Base-by-base conservation (phyloP, 2,888 invertebrate genomes). In the Melangyna quadrimaculata region DNA sequence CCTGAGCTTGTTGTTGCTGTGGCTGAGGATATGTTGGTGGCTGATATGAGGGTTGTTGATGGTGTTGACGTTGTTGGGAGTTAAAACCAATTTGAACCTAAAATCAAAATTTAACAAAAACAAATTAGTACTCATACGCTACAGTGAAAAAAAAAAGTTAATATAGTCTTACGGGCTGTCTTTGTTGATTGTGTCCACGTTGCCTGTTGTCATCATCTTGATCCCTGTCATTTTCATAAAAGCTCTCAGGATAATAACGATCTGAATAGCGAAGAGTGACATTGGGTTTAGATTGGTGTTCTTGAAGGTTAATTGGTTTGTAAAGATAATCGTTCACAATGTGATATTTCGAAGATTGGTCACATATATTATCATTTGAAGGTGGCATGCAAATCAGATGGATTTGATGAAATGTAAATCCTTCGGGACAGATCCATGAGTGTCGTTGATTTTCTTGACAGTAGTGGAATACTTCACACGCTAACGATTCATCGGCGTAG, bases 311-410 rank as follows among this genome's bases (percentile, higher is more conserved):
- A 90, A 97, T 93, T 2, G 97, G 97, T 89, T 96, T 95, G 94
- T 98, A 98, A 27, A 98, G 93, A 92, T 97, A 98, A 88, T 98
- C 98, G 92, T 98, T 98, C 88, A 98, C 97, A 90, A 98, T 97
- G 91, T 97, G 97, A 91, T 95, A 98, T 90, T 97, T 96, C 8
- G 97, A 95, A 0, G 97, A 97, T 91, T 96, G 96, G 89, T 96
- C 95, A 93, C 98, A 98, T 89, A 96, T 97, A 92, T 96, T 97
- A 89, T 98, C 98, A 78, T 95, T 95, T 29, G 95, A 96, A 5
- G 97, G 97, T 4, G 97, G 97, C 96, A 98, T 97, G 93, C 98
- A 98, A 91, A 98, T 98, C 87, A 98, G 93, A 90, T 98, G 98
- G 14, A 98, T 97, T 95, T 97, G 93, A 70, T 93, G 92, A 89